Percentiles rank a stretch among this genome's conserved stretches.
Conservation (phyloP, 2,113 vertebrate genomes). For the Lampris incognitus region DNA sequence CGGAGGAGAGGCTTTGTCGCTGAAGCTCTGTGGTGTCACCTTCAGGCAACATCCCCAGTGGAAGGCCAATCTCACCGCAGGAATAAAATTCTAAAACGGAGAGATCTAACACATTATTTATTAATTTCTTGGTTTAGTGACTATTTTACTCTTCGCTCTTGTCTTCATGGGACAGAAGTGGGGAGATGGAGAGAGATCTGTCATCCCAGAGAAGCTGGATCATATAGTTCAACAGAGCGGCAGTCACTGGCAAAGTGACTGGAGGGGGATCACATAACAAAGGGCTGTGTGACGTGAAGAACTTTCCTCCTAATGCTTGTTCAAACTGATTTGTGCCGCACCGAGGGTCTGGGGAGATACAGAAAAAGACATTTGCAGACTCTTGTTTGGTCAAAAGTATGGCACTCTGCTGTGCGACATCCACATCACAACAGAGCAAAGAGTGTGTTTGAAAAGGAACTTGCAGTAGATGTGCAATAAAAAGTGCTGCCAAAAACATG, state of each 20-base stretch:
- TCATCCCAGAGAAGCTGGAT: conserved; percentile 50
- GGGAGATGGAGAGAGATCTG: conserved; percentile 48
- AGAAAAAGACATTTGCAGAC: conserved; percentile 23
- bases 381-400: conserved; percentile 39
- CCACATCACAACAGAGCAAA: conserved; percentile 34
- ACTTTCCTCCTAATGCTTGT: conserved; percentile 56
- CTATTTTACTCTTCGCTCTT: conserved; percentile 32
- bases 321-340: conserved; percentile 61
- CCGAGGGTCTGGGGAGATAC: conserved; percentile 38
- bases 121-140: conserved; percentile 56
- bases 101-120: conserved; percentile 53
- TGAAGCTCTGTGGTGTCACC: conserved; percentile 35
- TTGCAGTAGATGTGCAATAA: background rate
- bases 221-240: conserved; percentile 55
- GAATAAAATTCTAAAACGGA: conserved; percentile 19
- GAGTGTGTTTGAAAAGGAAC: background rate
- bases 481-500: background rate
- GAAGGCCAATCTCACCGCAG: conserved; percentile 17
- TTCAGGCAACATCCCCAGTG: conserved; percentile 25
- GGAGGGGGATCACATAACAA: conserved; percentile 52
- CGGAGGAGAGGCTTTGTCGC: conserved; percentile 25
- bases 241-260: conserved; percentile 44
- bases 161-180: conserved; percentile 43
- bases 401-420: conserved; percentile 7
- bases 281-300: conserved; percentile 56